Conservation (phyloP, 2,113 vertebrate genomes). For the Acanthisitta chloris region DNA sequence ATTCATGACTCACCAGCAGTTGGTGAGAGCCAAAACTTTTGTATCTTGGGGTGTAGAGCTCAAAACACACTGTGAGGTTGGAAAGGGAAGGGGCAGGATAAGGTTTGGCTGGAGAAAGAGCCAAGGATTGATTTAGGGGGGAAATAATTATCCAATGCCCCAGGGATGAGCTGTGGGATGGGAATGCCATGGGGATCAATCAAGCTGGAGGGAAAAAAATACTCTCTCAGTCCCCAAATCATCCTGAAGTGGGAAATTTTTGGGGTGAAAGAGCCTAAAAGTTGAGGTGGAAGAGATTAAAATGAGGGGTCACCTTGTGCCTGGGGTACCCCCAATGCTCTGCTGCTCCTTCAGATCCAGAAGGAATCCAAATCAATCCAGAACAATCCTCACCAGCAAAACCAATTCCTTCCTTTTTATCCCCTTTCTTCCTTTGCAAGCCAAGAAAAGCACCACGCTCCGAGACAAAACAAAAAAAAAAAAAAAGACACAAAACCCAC, state of each 20-base stretch:
- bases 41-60: not conserved
- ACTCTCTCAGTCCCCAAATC: accelerated
- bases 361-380: not conserved
- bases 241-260: not conserved
- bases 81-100: not conserved
- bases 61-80: not conserved
- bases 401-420: not conserved
- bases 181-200: not conserved
- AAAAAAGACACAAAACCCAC: not conserved
- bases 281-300: not conserved
- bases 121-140: not conserved
- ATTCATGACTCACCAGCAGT: not conserved
- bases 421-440: accelerated
- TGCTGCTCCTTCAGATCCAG: not conserved
- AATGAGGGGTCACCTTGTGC: accelerated
- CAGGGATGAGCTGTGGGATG: not conserved
- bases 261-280: not conserved
- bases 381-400: not conserved
- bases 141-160: not conserved
- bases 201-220: accelerated
- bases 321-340: not conserved
- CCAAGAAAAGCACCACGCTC: accelerated
- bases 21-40: not conserved
- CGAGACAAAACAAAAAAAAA: accelerated
- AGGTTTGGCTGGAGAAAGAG: no score